These are phyloP conservation scores for Petrocephalus zakoni DNA, from an alignment of 2,113 vertebrate species.

Conservation along the genomic window DNA sequence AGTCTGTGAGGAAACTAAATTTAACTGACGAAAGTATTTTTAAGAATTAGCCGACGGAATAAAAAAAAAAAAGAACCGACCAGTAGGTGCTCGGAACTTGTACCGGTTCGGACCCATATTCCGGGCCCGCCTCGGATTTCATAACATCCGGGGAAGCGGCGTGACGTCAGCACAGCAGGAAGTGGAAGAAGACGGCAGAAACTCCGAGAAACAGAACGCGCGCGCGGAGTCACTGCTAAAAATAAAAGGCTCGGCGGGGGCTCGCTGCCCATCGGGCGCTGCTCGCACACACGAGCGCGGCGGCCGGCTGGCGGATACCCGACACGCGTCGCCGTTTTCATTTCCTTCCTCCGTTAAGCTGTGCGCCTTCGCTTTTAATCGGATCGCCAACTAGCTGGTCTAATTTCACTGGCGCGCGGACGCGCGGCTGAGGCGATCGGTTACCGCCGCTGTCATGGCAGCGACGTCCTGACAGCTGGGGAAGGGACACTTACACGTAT, in stretches of 20 bases:
- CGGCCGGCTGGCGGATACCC: neutral
- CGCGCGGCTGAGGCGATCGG: neutral
- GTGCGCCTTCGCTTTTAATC: neutral
- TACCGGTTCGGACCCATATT: neutral
- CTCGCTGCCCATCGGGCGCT: neutral
- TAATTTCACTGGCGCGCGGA: neutral
- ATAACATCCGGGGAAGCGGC: neutral
- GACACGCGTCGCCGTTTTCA: neutral
- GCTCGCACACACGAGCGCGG: neutral
- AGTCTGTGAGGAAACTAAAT: neutral
- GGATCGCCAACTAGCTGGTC: neutral
- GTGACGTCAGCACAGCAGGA: conserved; percentile 11
- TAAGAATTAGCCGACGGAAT: neutral
- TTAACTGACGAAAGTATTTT: neutral
- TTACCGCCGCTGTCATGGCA: neutral
- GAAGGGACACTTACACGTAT: too few relatives aligned
- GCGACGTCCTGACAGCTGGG: neutral
- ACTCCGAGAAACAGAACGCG: neutral
- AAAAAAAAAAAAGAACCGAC: neutral
- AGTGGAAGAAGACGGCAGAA: neutral
- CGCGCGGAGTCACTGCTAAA: neutral
- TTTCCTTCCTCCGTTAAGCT: neutral
- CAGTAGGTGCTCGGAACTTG: neutral
- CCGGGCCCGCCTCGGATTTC: neutral
- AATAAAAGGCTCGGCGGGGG: neutral